phyloP scores from a whole-genome alignment of 1,140 invertebrate species.

The Dendrolimus punctatus region DNA sequence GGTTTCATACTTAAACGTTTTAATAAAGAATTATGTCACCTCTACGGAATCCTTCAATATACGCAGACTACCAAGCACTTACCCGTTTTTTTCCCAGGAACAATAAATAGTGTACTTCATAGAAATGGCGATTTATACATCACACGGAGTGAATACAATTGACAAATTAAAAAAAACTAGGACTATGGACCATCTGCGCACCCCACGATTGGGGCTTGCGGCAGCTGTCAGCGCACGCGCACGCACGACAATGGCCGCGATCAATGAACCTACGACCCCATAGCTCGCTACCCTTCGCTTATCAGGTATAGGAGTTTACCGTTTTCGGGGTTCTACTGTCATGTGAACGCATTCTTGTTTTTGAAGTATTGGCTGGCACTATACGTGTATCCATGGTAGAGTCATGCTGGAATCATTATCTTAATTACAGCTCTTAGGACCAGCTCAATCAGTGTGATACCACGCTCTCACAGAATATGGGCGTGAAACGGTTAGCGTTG shows the following conservation, averaged over 20 bases:
- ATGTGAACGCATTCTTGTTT: not conserved
- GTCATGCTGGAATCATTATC: no score
- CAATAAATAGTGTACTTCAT: not conserved
- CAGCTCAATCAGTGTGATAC: no score
- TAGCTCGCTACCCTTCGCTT: conserved; percentile 19
- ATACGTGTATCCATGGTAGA: no score
- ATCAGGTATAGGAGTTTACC: conserved; percentile 14
- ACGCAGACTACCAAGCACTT: no score
- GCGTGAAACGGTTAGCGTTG: no score
- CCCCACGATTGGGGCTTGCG: conserved; percentile 24
- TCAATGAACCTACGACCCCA: conserved; percentile 50
- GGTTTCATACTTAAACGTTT: no score
- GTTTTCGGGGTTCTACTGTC: conserved; percentile 6
- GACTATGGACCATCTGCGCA: conserved; percentile 46
- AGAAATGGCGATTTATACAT: not conserved
- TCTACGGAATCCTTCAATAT: no score
- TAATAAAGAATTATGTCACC: no score
- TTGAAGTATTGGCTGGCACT: no score
- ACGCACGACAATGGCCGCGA: conserved; percentile 44
- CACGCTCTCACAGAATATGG: no score
- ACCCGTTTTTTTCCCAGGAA: no score
- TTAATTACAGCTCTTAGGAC: no score
- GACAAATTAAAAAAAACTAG: conserved; percentile 17
- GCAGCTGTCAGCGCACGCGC: conserved; percentile 55
- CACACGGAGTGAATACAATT: conserved; percentile 2